Base-by-base conservation (phyloP, 2,888 invertebrate species). In the Melitaea athalia region DNA sequence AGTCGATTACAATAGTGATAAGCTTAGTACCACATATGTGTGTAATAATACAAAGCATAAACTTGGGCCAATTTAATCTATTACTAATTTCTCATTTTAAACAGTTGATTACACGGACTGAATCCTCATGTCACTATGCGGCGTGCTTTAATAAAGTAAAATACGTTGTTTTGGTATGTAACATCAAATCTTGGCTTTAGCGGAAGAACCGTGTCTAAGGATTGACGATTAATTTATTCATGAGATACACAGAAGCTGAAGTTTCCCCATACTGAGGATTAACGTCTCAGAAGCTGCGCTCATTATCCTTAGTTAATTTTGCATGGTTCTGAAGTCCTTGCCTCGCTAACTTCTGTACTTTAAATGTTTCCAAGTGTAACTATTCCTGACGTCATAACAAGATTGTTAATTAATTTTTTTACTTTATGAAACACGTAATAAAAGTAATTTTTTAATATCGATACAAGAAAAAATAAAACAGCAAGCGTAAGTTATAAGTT, bases 221-320 rank as follows among this genome's bases (percentile, higher is more conserved):
- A 65, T 65, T 50, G 60, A 43, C 49, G 50, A 65, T 57, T 67
- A 67, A 67, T 67, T 63, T 63, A 67, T 67, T 63, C 67, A 67
- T 57, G 57, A 50, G 38, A 42, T 55, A 63, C 67, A 57, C 17
- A 49, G 38, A 42, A 64, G 14, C 57, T 47, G 50, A 50, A 62
- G 50, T 62, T 50, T 62, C 10, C 62, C 52, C 64, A 50, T 60
- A 61, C 64, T 52, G 53, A 75, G 71, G 79, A 81, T 82, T 82
- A 83, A 75, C 79, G 78, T 77, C 68, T 75, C 77, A 79, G 75
- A 78, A 73, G 74, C 76, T 77, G 74, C 69, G 75, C 80, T 84
- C 78, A 85, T 85, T 84, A 83, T 81, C 72, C 79, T 78, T 78
- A 74, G 77, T 85, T 80, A 83, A 85, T 86, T 80, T 83, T 82